These are phyloP conservation scores for Capromys pilorides DNA, from an alignment of 2,797 vertebrate species.

Conservation along the genomic window DNA sequence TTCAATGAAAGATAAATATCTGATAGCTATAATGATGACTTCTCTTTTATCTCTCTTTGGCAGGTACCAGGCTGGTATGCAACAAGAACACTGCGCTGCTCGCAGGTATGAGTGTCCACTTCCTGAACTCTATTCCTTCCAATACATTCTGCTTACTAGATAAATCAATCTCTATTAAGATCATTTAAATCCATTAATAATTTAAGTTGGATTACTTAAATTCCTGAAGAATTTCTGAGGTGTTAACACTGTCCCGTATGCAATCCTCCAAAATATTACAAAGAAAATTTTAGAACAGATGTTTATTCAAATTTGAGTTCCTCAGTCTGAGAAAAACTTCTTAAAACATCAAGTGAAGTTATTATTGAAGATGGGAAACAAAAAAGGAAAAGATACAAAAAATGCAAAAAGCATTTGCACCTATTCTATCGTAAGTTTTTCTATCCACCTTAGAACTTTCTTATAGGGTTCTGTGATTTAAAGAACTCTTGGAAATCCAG, in stretches of 20 bases:
- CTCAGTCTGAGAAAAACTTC: neutral
- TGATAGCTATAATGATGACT: neutral
- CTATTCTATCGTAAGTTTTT: neutral
- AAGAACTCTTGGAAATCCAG: constrained; percentile 15
- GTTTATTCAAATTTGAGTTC: constrained; percentile 23
- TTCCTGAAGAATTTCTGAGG: neutral
- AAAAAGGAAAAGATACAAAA: neutral
- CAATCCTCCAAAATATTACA: neutral
- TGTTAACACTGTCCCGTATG: neutral
- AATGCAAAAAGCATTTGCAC: neutral
- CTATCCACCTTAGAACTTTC: neutral
- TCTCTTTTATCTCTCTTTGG: neutral
- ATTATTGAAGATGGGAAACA: neutral
- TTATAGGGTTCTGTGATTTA: neutral
- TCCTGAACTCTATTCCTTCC: neutral
- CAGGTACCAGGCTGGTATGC: neutral
- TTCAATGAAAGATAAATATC: neutral
- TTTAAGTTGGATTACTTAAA: neutral
- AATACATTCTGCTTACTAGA: neutral
- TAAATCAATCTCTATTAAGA: neutral
- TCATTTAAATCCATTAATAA: neutral
- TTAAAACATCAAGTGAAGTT: neutral
- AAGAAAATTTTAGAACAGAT: neutral
- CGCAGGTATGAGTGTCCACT: neutral
- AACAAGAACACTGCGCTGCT: neutral